Base-by-base conservation (phyloP, 2,888 invertebrate genomes). In the Lysandra bellargus region DNA sequence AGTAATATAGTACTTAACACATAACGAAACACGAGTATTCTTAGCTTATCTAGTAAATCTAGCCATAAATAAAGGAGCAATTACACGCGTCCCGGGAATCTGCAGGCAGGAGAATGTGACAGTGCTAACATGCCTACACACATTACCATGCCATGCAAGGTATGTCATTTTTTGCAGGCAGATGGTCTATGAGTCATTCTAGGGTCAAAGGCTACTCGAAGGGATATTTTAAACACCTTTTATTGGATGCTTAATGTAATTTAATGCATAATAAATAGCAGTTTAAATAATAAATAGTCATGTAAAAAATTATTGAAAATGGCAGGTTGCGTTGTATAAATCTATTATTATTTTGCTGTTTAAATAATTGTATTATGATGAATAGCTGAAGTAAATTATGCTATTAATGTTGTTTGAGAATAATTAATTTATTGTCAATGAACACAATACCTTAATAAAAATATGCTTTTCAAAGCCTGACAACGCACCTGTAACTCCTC, bases 21-120 rank as follows among this genome's bases (percentile, higher is more conserved):
- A 69, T 33, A 69, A 69, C 1, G 76, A 33, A 17, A 76, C 30
- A 57, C 57, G 17, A 33, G 33, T 76, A 76, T 76, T 76, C 53
- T 57, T 17, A 75, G 57, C 53, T 33, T 76, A 76, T 76, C 76
- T 57, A 76, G 57, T 76, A 76, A 76, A 76, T 76, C 76, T 76
- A 76, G 53, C 76, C n/a, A 76, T 76, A 76, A 76, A 57, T 76
- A 76, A 33, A 23, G 30, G 75, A 30, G 75, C 53, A 53, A 75
- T 75, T 75, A 53, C 53, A 75, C 30, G 12, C 49, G 49, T 76
- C 76, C 53, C 33, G 12, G 14, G 69, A 69, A 69, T 69, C 69
- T 69, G 69, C 37, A 4, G 69, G 17, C 33, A 33, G 37, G 1
- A 33, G 33, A 33, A 37, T 69, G 33, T 69, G 69, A 69, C 69